Percentiles rank a stretch among this genome's conserved stretches.
phyloP scores from a whole-genome alignment of 2,113 vertebrate species.

The Thalassoma bifasciatum region DNA sequence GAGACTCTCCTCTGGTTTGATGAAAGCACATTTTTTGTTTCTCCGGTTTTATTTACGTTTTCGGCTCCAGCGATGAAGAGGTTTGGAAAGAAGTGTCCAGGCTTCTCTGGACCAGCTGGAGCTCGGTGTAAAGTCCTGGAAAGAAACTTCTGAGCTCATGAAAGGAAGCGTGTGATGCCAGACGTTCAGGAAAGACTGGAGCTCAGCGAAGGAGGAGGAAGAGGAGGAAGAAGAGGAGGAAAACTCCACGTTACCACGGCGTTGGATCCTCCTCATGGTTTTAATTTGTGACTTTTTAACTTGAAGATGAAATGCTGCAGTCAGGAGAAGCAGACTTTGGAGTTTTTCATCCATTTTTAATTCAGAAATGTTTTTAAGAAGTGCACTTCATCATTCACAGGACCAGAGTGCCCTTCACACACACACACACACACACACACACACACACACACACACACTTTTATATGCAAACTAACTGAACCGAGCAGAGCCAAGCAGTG shows the following conservation, averaged over 20 bases:
- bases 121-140: not conserved
- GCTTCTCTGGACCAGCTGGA: not conserved
- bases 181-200: no score
- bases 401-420: slow-evolving; percentile 33
- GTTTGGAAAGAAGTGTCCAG: not conserved
- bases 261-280: slow-evolving; percentile 11
- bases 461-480: slow-evolving; percentile 64
- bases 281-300: slow-evolving; percentile 16
- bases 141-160: no score
- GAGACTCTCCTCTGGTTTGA: not conserved
- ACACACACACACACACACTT: slow-evolving; percentile 9
- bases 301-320: slow-evolving; percentile 23
- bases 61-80: not conserved
- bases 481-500: slow-evolving; percentile 58
- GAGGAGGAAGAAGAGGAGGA: no score
- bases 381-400: slow-evolving; percentile 62
- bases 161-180: no score
- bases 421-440: slow-evolving; percentile 27
- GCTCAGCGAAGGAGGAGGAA: no score
- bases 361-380: slow-evolving; percentile 42
- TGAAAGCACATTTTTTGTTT: slow-evolving; percentile 40
- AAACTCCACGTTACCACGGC: no score
- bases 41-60: not conserved
- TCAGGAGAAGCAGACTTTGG: slow-evolving; percentile 2
- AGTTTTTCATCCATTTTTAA: slow-evolving; percentile 37